Conservation (phyloP, 2,113 vertebrate genomes). For the Otis tarda region DNA sequence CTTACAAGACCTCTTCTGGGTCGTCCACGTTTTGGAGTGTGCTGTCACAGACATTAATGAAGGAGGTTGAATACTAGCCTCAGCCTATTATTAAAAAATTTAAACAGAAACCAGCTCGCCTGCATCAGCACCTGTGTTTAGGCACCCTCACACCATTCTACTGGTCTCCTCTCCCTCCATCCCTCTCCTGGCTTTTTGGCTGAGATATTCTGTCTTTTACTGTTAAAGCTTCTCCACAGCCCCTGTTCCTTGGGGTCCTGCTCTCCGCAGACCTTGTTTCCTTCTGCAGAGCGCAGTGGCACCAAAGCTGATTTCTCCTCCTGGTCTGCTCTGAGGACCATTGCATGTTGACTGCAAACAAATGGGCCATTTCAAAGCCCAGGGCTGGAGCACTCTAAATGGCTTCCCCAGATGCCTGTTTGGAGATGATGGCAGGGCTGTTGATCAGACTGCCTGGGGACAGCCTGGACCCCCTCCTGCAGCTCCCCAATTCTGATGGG, state of each 20-base stretch:
- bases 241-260: no score
- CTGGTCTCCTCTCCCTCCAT: neutral
- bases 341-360: neutral
- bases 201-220: neutral
- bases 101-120: constrained; percentile 15
- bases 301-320: neutral
- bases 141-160: neutral
- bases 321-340: neutral
- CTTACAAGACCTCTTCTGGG: neutral
- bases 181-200: neutral
- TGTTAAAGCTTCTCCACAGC: neutral
- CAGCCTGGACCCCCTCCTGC: neutral
- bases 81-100: neutral
- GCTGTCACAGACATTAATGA: neutral
- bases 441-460: neutral
- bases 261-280: neutral
- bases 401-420: neutral
- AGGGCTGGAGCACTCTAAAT: neutral
- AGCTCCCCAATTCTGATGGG: neutral
- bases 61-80: neutral
- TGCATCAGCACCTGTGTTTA: neutral
- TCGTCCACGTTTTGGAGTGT: neutral
- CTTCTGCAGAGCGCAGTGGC: neutral
- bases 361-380: neutral
- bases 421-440: neutral